Base-by-base conservation (phyloP, 2,888 invertebrate species). In the Falcaria lacertinaria region DNA sequence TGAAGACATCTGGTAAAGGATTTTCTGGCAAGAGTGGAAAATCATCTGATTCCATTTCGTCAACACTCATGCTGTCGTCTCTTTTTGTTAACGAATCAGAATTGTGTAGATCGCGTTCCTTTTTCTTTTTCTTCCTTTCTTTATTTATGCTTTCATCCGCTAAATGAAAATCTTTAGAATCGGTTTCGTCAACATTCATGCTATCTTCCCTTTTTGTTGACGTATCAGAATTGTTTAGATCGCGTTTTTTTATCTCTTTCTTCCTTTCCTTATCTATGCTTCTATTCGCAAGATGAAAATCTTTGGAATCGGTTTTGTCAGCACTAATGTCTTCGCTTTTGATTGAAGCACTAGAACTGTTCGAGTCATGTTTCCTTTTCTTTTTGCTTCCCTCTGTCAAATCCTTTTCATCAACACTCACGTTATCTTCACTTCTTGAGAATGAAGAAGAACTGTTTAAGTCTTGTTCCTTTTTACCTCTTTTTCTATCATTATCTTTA, bases 1-100 rank as follows among this genome's bases (percentile, higher is more conserved):
- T 58, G 43, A 88, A 89, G 5, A 60, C 60, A 50, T 88, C 76
- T 33, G 88, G 85, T 39, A 89, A 61, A 7, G 84, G 84, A 59
- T 77, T 71, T 34, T 80, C 57, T 11, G 85, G 82, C 25, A 60
- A 15, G 13, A 64, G 52, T 37, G 66, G 45, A 15, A 52, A 49
- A 25, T 56, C 41, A 43, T 45, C 39, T 13, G 39, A 28, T 17
- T 49, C 41, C 16, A 33, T 47, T 34, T 52, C 50, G 15, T 47
- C 43, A 39, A 41, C 40, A 32, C 41, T 45, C 7, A 33, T 42
- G 39, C 45, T 52, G 13, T 35, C 17, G 15, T 42, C 40, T 36
- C 44, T 43, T 5, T 35, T 38, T 28, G 25, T 41, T 15, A 8
- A 33, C 39, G 51, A 41, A 33, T 47, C 54, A 7, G 45, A 36